Conservation (phyloP, 2,888 invertebrate species). For the Cabera pusaria region DNA sequence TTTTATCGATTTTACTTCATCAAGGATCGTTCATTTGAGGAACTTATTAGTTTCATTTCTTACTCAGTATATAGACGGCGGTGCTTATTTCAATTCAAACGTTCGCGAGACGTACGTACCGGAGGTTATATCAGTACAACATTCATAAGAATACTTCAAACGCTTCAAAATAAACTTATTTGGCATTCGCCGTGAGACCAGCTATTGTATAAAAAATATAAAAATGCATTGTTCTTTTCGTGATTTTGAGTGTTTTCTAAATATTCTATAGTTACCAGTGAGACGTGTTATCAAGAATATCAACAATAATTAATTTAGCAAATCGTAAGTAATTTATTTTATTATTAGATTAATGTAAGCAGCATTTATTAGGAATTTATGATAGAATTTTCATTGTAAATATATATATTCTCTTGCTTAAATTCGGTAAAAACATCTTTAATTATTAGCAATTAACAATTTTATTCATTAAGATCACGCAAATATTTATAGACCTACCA, state of each 20-base stretch:
- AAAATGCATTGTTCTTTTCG: constrained; percentile 10
- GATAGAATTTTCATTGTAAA: no score
- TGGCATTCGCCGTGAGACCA: constrained; percentile 14
- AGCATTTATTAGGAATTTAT: no score
- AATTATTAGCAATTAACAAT: no score
- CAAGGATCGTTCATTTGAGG: constrained; percentile 49
- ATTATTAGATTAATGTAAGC: no score
- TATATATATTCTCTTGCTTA: no score
- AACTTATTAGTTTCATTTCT: no score
- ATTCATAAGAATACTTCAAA: constrained; percentile 12
- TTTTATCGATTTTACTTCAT: constrained; percentile 31
- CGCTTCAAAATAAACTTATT: constrained; percentile 6
- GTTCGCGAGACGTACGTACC: constrained; percentile 46
- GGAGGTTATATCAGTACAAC: constrained; percentile 7
- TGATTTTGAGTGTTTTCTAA: constrained; percentile 9
- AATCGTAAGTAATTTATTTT: no score
- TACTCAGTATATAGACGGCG: constrained; percentile 31
- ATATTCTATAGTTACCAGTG: background rate
- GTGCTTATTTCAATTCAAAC: constrained; percentile 57
- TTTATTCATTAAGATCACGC: no score
- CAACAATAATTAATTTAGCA: no score
- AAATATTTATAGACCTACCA: no score
- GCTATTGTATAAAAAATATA: constrained; percentile 14
- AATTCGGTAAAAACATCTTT: no score
- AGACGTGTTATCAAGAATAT: no score